Percentiles rank a stretch among this genome's conserved stretches.
phyloP scores from a whole-genome alignment of 2,113 vertebrate genomes.

The Vicugna pacos region DNA sequence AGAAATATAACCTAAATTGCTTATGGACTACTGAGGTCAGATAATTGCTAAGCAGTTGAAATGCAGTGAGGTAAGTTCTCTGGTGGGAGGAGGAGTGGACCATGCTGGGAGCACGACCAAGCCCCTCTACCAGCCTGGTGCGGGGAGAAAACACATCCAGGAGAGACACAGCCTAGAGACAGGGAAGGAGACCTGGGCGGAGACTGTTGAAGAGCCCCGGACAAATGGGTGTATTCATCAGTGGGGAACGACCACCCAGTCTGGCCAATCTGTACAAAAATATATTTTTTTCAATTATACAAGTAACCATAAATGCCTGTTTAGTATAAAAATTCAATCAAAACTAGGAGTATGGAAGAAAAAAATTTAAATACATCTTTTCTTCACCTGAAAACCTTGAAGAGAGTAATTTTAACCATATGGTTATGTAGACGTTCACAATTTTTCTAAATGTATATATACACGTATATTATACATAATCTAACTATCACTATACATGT shows the following conservation, averaged over 20 bases:
- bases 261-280: background rate
- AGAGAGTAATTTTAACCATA: background rate
- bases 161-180: background rate
- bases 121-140: rapidly evolving
- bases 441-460: background rate
- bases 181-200: background rate
- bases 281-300: background rate
- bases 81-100: background rate
- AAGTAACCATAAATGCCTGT: background rate
- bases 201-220: background rate
- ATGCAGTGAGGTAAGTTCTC: background rate
- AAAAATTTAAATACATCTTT: background rate
- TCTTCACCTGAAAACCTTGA: background rate
- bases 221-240: background rate
- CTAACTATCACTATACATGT: background rate
- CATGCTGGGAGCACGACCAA: background rate
- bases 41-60: background rate
- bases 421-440: background rate
- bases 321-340: background rate
- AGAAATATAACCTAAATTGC: background rate
- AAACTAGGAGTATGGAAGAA: background rate
- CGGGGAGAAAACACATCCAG: background rate
- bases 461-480: background rate
- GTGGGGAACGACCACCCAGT: background rate
- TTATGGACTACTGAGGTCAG: background rate